Evolutionary conservation across 2,113 vertebrate genomes (phyloP), one percentile per base, ranked within the genome.

Genomic region (Paradoxurus hermaphroditus): DNA sequence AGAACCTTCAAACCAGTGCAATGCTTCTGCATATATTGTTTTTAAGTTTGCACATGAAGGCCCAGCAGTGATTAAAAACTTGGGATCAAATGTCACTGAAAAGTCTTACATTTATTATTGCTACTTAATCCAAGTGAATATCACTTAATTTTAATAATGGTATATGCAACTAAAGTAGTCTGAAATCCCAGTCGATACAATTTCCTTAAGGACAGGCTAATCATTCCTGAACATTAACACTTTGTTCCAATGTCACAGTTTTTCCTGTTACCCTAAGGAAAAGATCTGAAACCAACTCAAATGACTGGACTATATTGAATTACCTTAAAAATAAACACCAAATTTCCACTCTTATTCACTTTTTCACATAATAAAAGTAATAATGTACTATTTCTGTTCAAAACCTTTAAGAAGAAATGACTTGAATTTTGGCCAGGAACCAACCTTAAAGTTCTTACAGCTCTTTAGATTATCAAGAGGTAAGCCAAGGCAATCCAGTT

Each of bases 71-170:
- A 98, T 88, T 95, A 82, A 96, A 0, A 1, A 70, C 92, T 88
- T 93, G 51, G 77, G 84, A 96, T 94, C n/a, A 96, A 98, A 95
- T 85, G 85, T 68, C 90, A 95, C 92, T 97, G 88, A 56, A 91
- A 88, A 93, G 73, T 81, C 86, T 96, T 86, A 63, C 87, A 91
- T 21, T 94, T 97, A 65, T 29, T 75, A 93, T 53, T 1, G 39
- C 51, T 98, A 96, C 93, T 98, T 97, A 98, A 96, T 94, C 70
- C 62, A 91, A 53, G 41, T 72, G 81, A 95, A 93, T 62, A 36
- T 95, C 94, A 94, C 63, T 94, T 88, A 51, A 34, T 73, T 96
- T 95, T 97, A 85, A 97, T 89, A 86, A 91, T n/a, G 59, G 46
- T 53, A 97, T 97, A 75, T 88, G 83, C 90, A 97, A 94, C 29